Base-by-base conservation (phyloP, 2,113 vertebrate genomes). In the Myrmecobius fasciatus region DNA sequence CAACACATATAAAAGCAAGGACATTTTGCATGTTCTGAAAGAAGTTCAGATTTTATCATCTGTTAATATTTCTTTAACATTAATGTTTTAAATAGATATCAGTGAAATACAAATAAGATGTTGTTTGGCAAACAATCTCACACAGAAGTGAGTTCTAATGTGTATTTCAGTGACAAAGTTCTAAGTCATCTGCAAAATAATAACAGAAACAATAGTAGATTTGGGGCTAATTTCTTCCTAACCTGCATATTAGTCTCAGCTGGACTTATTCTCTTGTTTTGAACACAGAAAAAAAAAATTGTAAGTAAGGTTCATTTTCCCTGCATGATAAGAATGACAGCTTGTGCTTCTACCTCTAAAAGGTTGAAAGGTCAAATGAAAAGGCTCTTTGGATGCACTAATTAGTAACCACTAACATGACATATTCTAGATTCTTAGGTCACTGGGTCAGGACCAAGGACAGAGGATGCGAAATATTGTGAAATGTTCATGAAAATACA, bases 401-500 rank as follows among this genome's bases (percentile, higher is more conserved):
- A 99, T 99, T 99, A 99, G 98, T 98, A 98, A 98, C 98, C 98
- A 98, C 98, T 98, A 98, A 98, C 98, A 98, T 98, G 98, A 99
- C 98, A 98, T 97, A 96, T 98, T 96, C 96, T 97, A 98, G 98
- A 98, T 98, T 98, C 98, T 92, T 92, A 97, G 99, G 99, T 99
- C 98, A 98, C 28, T 36, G 89, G 99, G 98, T 99, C 98, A 98
- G 67, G 97, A 98, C 98, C 97, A 97, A 98, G 97, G 98, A 96
- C 97, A 98, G 97, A 97, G 94, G 97, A 98, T 89, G 95, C 98
- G 97, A 97, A 98, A 96, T 96, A 97, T 52, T 96, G 97, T 92
- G 96, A 98, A 97, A 92, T 56, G 95, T 92, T 97, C 96, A 96
- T 93, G 96, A 98, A 98, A 98, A 96, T 31, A 96, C 0, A 56